These are phyloP conservation scores for Isoperla grammatica DNA, from an alignment of 2,888 invertebrate species.

Conservation along the genomic window DNA sequence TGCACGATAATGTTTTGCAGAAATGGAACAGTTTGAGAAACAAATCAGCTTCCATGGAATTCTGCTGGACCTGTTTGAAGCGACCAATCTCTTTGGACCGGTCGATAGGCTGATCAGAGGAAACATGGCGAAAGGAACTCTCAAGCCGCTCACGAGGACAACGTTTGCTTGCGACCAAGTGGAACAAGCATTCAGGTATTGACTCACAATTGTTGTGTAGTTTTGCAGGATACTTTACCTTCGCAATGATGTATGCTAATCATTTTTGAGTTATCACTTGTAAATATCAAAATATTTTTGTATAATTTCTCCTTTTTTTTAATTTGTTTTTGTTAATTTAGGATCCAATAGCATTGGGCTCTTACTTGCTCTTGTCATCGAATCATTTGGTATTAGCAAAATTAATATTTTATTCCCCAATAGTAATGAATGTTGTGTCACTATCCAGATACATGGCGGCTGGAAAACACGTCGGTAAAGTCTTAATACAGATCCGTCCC, in stretches of 20 bases:
- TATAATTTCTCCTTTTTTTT: too few relatives aligned
- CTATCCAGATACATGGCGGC: conserved; percentile 45
- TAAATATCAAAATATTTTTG: too few relatives aligned
- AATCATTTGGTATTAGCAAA: too few relatives aligned
- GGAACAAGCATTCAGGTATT: conserved; percentile 58
- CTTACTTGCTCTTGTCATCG: too few relatives aligned
- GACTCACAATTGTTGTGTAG: too few relatives aligned
- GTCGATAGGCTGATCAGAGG: conserved; percentile 54
- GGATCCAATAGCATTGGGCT: too few relatives aligned
- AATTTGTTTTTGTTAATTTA: too few relatives aligned
- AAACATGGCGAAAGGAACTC: conserved; percentile 58
- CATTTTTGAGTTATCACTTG: too few relatives aligned
- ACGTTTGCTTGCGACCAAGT: conserved; percentile 54
- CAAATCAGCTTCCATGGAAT: conserved; percentile 55
- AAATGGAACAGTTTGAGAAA: conserved; percentile 62
- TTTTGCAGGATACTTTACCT: too few relatives aligned
- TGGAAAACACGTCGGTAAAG: conserved; percentile 71
- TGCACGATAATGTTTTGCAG: too few relatives aligned
- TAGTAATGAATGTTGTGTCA: too few relatives aligned
- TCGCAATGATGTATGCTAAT: too few relatives aligned
- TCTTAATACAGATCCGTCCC: conserved; percentile 47
- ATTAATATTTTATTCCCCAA: conserved; percentile 4
- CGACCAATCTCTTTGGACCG: conserved; percentile 45
- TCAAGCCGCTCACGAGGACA: conserved; percentile 57
- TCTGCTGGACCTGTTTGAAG: conserved; percentile 51